Base-by-base conservation (phyloP, 1,140 invertebrate species). In the Cotesia typhae region DNA sequence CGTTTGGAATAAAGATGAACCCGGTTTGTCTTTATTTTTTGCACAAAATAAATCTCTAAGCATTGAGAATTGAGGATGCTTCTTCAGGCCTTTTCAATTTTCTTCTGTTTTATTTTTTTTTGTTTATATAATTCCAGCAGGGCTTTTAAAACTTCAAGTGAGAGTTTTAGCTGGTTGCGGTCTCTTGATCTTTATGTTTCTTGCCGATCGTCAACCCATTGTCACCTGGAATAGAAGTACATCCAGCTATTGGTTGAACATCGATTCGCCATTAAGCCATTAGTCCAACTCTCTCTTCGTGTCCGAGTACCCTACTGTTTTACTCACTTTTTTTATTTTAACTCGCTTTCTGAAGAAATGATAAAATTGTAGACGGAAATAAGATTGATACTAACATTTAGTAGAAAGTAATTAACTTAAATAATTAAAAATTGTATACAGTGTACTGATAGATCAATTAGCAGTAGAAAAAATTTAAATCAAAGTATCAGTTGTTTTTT, bases 201-300 rank as follows among this genome's bases (percentile, higher is more conserved):
- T 20, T 71, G 64, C 57, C 57, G 20, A 61, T 47, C 41, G 51
- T 55, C 64, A 52, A 47, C 38, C 64, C 37, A 20, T 14, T 66
- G 64, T 66, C 63, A 38, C 53, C 14, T 64, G 65, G 64, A 47
- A 47, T 47, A 47, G 41, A 67, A 67, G 65, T 67, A 59, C 64
- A 60, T 72, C 53, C 36, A 52, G 51, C 37, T 53, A 68, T 47
- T 61, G 80, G 73, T 36, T 71, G 78, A 77, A 81, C 81, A 82
- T 81, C 80, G 80, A 82, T 81, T 81, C 72, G 79, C 81, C 81
- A 83, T 82, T 82, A 81, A 82, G 77, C 78, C 78, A 82, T 83
- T 82, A 83, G 78, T 74, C 60, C 61, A 59, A 70, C 61, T 47
- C 55, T 47, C 41, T 47, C 41, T 47, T 37, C 47, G n/a, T 59